Evolutionary conservation across 1,140 invertebrate species (phyloP).

Genomic region (Drosophila lacertosa): DNA sequence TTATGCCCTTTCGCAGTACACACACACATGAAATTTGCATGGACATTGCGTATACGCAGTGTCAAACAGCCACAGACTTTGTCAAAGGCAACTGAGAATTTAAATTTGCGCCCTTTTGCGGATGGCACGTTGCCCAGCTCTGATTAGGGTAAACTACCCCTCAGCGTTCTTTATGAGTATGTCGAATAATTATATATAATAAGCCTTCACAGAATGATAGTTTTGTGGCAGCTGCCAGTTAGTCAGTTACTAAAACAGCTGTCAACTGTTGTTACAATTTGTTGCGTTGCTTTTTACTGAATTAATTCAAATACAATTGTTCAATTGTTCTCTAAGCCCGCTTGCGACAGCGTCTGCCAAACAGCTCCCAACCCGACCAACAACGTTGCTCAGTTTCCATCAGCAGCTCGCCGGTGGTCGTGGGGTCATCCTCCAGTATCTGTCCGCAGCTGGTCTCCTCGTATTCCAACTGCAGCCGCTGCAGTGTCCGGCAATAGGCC

Average conservation of each 20-base stretch:
- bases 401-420: constrained; percentile 46
- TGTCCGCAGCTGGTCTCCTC: constrained; percentile 26
- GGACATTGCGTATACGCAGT: constrained; percentile 36
- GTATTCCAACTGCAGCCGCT: constrained; percentile 15
- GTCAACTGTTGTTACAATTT: constrained; percentile 1
- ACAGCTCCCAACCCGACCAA: constrained; percentile 43
- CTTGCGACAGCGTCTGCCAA: constrained; percentile 46
- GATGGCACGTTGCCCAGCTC: background rate
- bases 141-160: constrained; percentile 62
- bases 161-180: background rate
- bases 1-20: background rate
- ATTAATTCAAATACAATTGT: background rate
- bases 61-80: background rate
- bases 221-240: constrained; percentile 32
- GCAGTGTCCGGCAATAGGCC: constrained; percentile 52
- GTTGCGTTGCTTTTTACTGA: background rate
- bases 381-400: constrained; percentile 45
- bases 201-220: constrained; percentile 2
- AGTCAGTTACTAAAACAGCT: background rate
- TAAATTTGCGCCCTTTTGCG: background rate
- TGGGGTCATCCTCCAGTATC: constrained; percentile 38
- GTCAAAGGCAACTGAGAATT: constrained; percentile 19
- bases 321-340: constrained; percentile 18
- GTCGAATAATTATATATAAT: constrained; percentile 35
- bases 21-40: constrained; percentile 38